phyloP scores from a whole-genome alignment of 2,888 invertebrate genomes.

The Cerastis rubricosa region DNA sequence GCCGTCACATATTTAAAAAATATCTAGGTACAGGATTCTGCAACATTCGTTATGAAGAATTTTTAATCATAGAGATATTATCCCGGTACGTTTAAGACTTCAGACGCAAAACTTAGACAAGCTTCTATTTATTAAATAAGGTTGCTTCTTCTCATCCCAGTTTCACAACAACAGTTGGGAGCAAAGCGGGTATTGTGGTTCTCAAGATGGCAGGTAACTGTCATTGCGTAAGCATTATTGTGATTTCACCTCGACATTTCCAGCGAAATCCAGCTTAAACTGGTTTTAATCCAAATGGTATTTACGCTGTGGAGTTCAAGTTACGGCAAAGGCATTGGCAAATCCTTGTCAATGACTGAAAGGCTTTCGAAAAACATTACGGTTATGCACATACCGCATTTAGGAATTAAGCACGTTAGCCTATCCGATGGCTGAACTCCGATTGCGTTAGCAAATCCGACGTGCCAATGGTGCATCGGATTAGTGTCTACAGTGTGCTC shows the following conservation, averaged over 20 bases:
- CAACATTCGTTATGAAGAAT: conserved; percentile 12
- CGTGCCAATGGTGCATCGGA: conserved; percentile 44
- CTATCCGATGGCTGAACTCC: conserved; percentile 49
- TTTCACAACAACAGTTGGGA: conserved; percentile 31
- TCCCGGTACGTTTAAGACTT: conserved; percentile 3
- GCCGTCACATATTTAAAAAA: conserved; percentile 5
- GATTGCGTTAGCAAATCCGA: conserved; percentile 52
- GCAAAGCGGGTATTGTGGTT: conserved; percentile 35
- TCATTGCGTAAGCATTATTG: conserved; percentile 43
- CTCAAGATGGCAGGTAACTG: conserved; percentile 37
- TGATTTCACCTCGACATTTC: conserved; percentile 47
- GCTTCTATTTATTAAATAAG: conserved; percentile 35
- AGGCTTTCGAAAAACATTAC: conserved; percentile 26
- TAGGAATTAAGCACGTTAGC: conserved; percentile 45
- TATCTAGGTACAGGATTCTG: background rate
- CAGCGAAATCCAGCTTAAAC: conserved; percentile 22
- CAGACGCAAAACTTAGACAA: conserved; percentile 3
- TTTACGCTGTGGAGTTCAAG: background rate
- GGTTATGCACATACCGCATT: conserved; percentile 29
- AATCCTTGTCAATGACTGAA: conserved; percentile 17
- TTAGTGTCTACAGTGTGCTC: conserved; percentile 39
- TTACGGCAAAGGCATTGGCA: background rate
- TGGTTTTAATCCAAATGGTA: conserved; percentile 12
- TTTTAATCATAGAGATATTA: conserved; percentile 13
- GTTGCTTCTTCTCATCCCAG: conserved; percentile 25